Evolutionary conservation across 1,140 invertebrate species (phyloP), one percentile per base, ranked within the genome.

Genomic region (Macrocentrus cingulum): DNA sequence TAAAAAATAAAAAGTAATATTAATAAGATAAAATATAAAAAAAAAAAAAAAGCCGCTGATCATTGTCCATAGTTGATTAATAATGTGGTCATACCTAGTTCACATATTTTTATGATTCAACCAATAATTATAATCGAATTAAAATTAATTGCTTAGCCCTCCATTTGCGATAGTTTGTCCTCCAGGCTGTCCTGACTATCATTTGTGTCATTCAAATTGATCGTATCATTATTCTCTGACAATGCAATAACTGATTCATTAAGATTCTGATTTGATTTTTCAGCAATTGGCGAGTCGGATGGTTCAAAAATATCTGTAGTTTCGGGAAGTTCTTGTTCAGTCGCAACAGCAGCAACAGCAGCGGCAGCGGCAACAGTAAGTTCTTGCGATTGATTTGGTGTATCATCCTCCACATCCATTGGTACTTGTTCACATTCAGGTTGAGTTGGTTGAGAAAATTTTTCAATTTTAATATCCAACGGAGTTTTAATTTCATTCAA

Each of bases 111-210:
- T 29, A 29, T 29, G 25, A 4, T n/a, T n/a, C n/a, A n/a, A n/a
- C n/a, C n/a, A n/a, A n/a, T 29, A 29, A 29, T 4, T 29, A 29
- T 29, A 5, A 5, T 29, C 25, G 25, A 29, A 29, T n/a, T n/a
- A n/a, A n/a, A n/a, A n/a, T 34, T 39, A 25, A 23, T 39, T 6
- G 51, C 32, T 70, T 54, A 80, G 53, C 78, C 77, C 16, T 79
- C 77, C 75, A 80, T 79, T 44, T 77, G 73, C 15, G 76, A 78
- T 6, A 80, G 65, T 58, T 79, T 79, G 29, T 77, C 75, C 45
- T 80, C 78, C 18, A 80, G 64, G 48, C 78, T 80, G 7, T 80
- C 78, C 25, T 76, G 75, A 52, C 74, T 80, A 20, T 79, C 77
- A 9, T 66, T 74, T 1, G 75, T 69, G 18, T 80, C 78, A 7